phyloP scores from a whole-genome alignment of 1,140 invertebrate genomes.

The Drosophila biarmipes region DNA sequence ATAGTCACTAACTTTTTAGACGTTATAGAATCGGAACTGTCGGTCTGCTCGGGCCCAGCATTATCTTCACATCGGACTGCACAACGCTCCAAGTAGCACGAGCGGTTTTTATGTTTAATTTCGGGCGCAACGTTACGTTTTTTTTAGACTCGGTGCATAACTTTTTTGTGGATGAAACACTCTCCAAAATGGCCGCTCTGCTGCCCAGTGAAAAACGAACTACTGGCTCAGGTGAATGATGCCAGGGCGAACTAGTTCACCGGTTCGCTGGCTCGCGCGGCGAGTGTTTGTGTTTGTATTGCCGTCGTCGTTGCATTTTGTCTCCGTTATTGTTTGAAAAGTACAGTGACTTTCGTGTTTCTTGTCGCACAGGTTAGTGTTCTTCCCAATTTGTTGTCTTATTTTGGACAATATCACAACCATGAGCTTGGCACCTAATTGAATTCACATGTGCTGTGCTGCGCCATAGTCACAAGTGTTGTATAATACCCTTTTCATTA shows the following conservation, averaged over 20 bases:
- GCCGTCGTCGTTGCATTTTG: slow-evolving; percentile 13
- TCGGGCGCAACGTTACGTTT: slow-evolving; percentile 47
- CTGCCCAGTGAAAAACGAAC: slow-evolving; percentile 43
- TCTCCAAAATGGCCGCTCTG: slow-evolving; percentile 79
- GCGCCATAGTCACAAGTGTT: slow-evolving; percentile 32
- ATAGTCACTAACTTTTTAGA: slow-evolving; percentile 69
- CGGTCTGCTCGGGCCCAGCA: slow-evolving; percentile 58
- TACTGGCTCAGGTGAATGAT: slow-evolving; percentile 44
- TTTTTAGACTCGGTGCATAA: slow-evolving; percentile 77
- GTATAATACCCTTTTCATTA: slow-evolving; percentile 9
- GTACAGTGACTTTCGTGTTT: not conserved
- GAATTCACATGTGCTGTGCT: slow-evolving; percentile 20
- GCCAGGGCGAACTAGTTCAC: slow-evolving; percentile 45
- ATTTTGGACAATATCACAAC: not conserved
- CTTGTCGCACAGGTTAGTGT: slow-evolving; percentile 8
- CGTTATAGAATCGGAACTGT: slow-evolving; percentile 62
- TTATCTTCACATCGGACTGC: slow-evolving; percentile 56
- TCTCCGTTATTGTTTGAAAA: slow-evolving; percentile 10
- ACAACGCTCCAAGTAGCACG: slow-evolving; percentile 65
- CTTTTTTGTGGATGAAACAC: slow-evolving; percentile 79
- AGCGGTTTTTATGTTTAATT: slow-evolving; percentile 62
- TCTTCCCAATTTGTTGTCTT: not conserved
- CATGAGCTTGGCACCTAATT: not conserved
- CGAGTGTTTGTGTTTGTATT: slow-evolving; percentile 49
- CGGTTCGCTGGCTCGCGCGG: slow-evolving; percentile 34